Evolutionary conservation across 1,140 invertebrate species (phyloP).

Genomic region (Brachionus sp.): DNA sequence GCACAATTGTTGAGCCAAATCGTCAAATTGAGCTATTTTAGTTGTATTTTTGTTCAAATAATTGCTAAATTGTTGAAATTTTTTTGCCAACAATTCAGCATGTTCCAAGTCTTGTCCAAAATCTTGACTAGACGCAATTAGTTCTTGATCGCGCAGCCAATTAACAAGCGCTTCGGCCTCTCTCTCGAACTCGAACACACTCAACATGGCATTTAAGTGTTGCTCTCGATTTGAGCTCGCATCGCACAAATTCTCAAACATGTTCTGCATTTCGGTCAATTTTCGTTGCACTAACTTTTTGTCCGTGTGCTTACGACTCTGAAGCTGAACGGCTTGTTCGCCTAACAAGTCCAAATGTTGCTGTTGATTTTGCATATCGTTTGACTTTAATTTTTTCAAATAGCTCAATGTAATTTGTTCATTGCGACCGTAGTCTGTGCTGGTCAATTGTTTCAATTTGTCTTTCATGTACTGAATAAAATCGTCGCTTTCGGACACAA

Average conservation of each 20-base stretch:
- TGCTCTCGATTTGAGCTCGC: neutral
- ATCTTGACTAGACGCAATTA: slow-evolving; percentile 3
- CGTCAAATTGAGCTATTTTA: neutral
- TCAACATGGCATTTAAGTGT: slow-evolving; percentile 41
- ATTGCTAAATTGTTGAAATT: slow-evolving; percentile 15
- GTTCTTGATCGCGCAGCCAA: slow-evolving; percentile 32
- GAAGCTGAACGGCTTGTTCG: neutral
- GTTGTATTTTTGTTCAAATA: neutral
- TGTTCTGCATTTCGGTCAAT: neutral
- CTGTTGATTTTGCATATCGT: neutral
- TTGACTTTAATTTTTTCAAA: slow-evolving; percentile 5
- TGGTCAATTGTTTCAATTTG: slow-evolving; percentile 18
- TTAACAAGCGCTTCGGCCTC: neutral
- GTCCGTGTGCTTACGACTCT: neutral
- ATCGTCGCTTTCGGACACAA: neutral
- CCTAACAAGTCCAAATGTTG: neutral
- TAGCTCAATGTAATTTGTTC: neutral
- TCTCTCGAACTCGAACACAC: slow-evolving; percentile 24
- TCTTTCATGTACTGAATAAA: neutral
- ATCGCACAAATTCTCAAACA: neutral
- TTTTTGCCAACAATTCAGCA: slow-evolving; percentile 30
- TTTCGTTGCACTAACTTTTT: neutral
- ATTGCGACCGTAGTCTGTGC: slow-evolving; percentile 13
- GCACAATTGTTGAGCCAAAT: slow-evolving; percentile 31
- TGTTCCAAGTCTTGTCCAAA: slow-evolving; percentile 44